Evolutionary conservation across 2,888 invertebrate species (phyloP), one percentile per base, ranked within the genome.

Genomic region (Hypsopygia costalis): DNA sequence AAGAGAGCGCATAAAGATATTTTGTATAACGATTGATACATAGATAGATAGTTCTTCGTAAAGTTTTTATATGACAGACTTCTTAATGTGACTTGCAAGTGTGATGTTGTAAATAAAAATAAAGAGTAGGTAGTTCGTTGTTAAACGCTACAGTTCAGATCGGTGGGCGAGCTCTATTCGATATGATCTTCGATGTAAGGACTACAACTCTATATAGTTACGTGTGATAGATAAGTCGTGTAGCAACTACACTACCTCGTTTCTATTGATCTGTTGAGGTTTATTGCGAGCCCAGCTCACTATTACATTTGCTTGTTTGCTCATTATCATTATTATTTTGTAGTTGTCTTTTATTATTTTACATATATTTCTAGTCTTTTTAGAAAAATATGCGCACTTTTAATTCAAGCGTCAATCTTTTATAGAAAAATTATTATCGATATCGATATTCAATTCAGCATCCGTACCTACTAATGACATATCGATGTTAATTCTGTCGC

Each of bases 161-260:
- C 16, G 58, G 55, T 53, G 57, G 69, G 62, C 60, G 64, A 66
- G 54, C 56, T 59, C 52, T 58, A 57, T 46, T 16, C 16, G 16
- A 16, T 4, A 16, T 16, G 16, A 16, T 3, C 16, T 16, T 59
- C 60, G 54, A 63, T 42, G 56, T 52, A 53, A 54, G 16, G 16
- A 4, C 16, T 16, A 16, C 16, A 16, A 16, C 16, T 16, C 16
- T 16, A 55, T 53, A 52, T 61, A 49, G 55, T 48, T 66, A 62
- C 63, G 79, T 81, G 83, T 85, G 82, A 82, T 83, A 82, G 69
- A 66, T 73, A 63, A 63, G 55, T 72, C 67, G 83, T 86, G 86
- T 87, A 85, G 86, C 67, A 80, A 82, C 82, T 85, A 82, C 82
- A 83, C 81, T 82, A 83, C 82, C 85, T 87, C 83, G 79, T 77